Evolutionary conservation across 2,797 vertebrate species (phyloP).

Genomic region (Microhierax caerulescens): DNA sequence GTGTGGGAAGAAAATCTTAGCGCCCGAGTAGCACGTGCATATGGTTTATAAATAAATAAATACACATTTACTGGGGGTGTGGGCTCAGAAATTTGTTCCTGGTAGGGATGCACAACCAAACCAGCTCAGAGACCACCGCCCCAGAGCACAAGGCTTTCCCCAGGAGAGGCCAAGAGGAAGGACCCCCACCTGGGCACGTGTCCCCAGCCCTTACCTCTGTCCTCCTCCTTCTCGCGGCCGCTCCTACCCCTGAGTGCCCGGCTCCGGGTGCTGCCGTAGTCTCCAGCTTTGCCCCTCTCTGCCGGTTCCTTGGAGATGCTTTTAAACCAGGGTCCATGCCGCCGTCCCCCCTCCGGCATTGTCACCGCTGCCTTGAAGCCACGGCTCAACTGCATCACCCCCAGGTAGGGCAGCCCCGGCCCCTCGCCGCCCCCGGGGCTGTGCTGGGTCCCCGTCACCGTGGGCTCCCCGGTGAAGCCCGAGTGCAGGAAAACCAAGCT

Average conservation of each 20-base stretch:
- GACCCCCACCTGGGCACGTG: fast-evolving
- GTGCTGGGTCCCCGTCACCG: slow-evolving; percentile 50
- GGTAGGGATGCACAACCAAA: background rate
- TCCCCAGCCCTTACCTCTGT: slow-evolving; percentile 81
- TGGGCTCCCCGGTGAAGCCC: slow-evolving; percentile 81
- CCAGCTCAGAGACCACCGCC: fast-evolving
- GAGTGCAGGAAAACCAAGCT: slow-evolving; percentile 93
- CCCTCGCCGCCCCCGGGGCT: slow-evolving; percentile 46
- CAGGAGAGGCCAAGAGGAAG: background rate
- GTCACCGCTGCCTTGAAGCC: slow-evolving; percentile 77
- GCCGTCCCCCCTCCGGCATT: slow-evolving; percentile 62
- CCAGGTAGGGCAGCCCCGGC: slow-evolving; percentile 71
- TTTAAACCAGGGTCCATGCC: slow-evolving; percentile 86
- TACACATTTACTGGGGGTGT: fast-evolving
- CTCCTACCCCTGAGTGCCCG: slow-evolving; percentile 82
- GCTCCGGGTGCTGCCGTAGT: slow-evolving; percentile 81
- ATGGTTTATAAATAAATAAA: background rate
- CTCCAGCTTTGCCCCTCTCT: slow-evolving; percentile 70
- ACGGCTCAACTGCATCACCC: slow-evolving; percentile 74
- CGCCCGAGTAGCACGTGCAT: fast-evolving
- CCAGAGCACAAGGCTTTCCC: fast-evolving
- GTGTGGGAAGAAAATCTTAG: fast-evolving
- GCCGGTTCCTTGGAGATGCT: slow-evolving; percentile 66
- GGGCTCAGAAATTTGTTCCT: background rate
- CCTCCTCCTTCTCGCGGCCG: slow-evolving; percentile 86